phyloP scores from a whole-genome alignment of 2,797 vertebrate genomes.

The Intellagama lesueurii region DNA sequence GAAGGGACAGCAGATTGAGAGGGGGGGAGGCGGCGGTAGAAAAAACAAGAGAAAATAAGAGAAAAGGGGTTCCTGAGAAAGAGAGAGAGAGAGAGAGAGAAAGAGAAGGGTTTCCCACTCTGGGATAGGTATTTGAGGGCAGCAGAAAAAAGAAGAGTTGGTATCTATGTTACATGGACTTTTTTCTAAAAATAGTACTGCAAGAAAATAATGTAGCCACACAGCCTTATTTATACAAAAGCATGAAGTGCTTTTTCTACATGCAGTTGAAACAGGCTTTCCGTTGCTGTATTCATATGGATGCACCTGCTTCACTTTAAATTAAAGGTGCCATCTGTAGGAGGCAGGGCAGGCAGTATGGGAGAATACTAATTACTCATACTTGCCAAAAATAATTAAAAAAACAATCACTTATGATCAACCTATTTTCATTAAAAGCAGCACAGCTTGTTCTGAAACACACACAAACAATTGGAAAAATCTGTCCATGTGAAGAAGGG shows the following conservation, averaged over 20 bases:
- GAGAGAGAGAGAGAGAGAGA: neutral
- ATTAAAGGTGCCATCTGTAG: conserved; percentile 5
- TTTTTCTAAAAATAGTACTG: neutral
- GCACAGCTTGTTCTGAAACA: conserved; percentile 36
- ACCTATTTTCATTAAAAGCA: conserved; percentile 40
- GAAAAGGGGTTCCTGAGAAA: no score
- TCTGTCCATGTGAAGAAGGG: conserved; percentile 5
- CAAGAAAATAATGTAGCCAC: neutral
- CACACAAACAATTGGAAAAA: conserved; percentile 36
- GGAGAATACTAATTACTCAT: conserved; percentile 28
- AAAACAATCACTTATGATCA: conserved; percentile 31
- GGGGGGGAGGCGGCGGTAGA: neutral
- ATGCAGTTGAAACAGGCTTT: neutral
- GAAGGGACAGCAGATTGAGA: neutral
- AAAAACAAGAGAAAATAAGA: neutral
- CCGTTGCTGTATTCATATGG: neutral
- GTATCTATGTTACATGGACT: neutral
- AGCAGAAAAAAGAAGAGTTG: neutral
- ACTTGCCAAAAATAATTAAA: conserved; percentile 14
- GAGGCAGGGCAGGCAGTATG: neutral
- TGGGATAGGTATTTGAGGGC: neutral
- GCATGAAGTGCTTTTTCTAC: neutral
- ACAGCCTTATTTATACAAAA: neutral
- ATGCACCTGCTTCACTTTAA: neutral
- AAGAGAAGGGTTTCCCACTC: no score